Evolutionary conservation across 1,140 invertebrate species (phyloP).

Genomic region (Apis cerana): DNA sequence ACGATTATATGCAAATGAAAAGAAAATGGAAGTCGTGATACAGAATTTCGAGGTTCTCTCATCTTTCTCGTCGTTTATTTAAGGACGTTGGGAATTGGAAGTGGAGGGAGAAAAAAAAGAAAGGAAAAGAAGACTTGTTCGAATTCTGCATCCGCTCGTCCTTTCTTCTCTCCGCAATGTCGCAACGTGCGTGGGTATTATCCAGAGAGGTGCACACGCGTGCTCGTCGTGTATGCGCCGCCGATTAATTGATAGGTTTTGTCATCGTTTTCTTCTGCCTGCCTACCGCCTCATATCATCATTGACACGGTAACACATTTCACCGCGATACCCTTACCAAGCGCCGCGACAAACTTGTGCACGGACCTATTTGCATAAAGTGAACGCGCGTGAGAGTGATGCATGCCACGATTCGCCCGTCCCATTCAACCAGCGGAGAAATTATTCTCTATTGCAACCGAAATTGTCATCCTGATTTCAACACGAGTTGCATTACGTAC

Average conservation of each 20-base stretch:
- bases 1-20: no score
- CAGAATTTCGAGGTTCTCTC: not conserved
- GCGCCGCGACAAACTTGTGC: not conserved
- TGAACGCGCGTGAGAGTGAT: slow-evolving; percentile 3
- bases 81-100: not conserved
- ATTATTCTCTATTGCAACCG: not conserved
- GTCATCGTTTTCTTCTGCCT: slow-evolving; percentile 51
- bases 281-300: slow-evolving; percentile 48
- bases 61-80: no score
- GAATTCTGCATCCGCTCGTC: slow-evolving; percentile 1
- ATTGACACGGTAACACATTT: slow-evolving; percentile 52
- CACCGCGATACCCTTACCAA: slow-evolving; percentile 34
- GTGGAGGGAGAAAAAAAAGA: not conserved
- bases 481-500: no score
- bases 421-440: not conserved
- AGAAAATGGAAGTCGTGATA: no score
- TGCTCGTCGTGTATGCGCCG: not conserved
- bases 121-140: not conserved
- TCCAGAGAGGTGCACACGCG: slow-evolving; percentile 8
- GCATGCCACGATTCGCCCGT: no score
- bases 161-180: not conserved
- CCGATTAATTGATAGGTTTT: slow-evolving; percentile 51
- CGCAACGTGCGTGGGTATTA: slow-evolving; percentile 35
- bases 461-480: no score
- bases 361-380: slow-evolving; percentile 20